Evolutionary conservation across 1,140 invertebrate species (phyloP), one percentile per base, ranked within the genome.

Genomic region (Aphelinus atriplicis): DNA sequence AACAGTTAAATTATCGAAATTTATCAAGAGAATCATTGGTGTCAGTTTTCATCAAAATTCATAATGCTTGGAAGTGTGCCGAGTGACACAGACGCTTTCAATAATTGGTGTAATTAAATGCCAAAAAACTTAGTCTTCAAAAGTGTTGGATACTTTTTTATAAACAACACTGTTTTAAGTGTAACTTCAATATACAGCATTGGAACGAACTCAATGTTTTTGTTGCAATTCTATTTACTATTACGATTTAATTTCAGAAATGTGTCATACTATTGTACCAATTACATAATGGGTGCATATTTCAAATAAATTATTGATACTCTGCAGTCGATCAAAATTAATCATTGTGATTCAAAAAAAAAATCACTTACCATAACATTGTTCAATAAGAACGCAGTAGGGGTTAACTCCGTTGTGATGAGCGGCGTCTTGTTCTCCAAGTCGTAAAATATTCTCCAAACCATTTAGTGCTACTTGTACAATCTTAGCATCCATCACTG

Each of bases 401-500:
- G 94, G 94, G 88, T 99, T 99, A 4, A 95, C 90, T 58, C 92
- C 92, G 47, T 91, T 91, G 72, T 94, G 91, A 55, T 87, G 82
- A 55, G 84, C 84, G 3, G 92, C 90, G 86, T 95, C 93, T 83
- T 95, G 93, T 85, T 98, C 95, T 50, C 98, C 98, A 7, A 97
- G 90, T 85, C 95, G 92, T 26, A 99, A 89, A 79, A 99, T 98
- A 89, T 99, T 98, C 83, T 99, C 97, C 48, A 99, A 89, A 50
- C 97, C 98, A 85, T 97, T 98, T 1, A 99, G 90, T 50, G 97
- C 97, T 53, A 99, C 97, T 86, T 97, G 96, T n/a, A 99, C 92
- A n/a, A 98, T 98, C 84, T 98, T 98, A 0, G 94, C 89, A 88
- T 99, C 98, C 89, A 96, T 95, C 48, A 98, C 93, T 1, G 96